Base-by-base conservation (phyloP, 2,888 invertebrate species). In the Eupeodes luniger region DNA sequence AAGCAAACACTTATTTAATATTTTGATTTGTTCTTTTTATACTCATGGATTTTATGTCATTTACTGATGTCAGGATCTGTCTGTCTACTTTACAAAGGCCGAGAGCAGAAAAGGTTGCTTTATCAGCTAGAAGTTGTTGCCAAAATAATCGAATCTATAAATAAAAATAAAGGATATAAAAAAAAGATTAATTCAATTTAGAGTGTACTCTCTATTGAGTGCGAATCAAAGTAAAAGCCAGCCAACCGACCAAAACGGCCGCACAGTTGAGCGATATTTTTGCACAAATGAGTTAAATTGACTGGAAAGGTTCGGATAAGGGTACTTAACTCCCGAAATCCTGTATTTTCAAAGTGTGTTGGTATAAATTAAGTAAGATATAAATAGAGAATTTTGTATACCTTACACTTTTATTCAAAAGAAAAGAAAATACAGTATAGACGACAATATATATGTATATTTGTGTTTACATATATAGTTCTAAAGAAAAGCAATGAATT, bases 51-150 rank as follows among this genome's bases (percentile, higher is more conserved):
- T 49, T 61, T 49, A 36, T 61, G 49, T 40, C 76, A 90, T 92
- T 92, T 92, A 95, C 95, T 91, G 95, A 94, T 77, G 95, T 94
- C 19, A 95, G 92, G 57, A 95, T 92, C 40, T 94, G 92, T 89
- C 95, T 93, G 91, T 95, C 94, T 49, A 95, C 92, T 14, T 93
- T 93, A 77, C 95, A 95, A 76, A 95, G 91, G 9, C 95, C 95
- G 86, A 94, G 94, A 0, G 94, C 95, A 0, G 94, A 94, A 90
- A 95, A 95, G 59, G 94, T 93, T 4, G 92, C 90, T 51, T 91
- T 91, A 44, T 91, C 91, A 4, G 92, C 91, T 0, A 94, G 89
- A 72, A 94, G 90, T 88, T 94, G 93, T 81, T 93, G 93, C 94
- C 94, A 94, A 82, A 94, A 94, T 85, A 92, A 93, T 82, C 91